Base-by-base conservation (phyloP, 2,113 vertebrate species). In the Anhinga anhinga region DNA sequence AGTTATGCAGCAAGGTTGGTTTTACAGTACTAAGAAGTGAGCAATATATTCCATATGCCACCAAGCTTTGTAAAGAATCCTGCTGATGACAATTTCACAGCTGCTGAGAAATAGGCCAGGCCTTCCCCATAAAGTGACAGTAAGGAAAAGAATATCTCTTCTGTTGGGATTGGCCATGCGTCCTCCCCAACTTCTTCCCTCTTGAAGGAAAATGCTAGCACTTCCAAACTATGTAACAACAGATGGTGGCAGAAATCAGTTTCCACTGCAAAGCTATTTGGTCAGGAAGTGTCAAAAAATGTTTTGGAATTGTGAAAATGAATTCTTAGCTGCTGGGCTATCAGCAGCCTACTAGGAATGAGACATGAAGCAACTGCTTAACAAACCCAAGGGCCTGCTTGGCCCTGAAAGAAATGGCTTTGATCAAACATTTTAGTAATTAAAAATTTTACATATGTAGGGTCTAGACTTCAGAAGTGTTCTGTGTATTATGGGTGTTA, bases 21-120 rank as follows among this genome's bases (percentile, higher is more conserved):
- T 89, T 83, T 86, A 38, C 84, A 77, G 86, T 93, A 93, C 72
- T 97, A 87, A 96, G 96, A 98, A 97, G 90, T 92, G 92, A 98
- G 92, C 92, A 96, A 63, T 96, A 88, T 97, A 93, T 94, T 97
- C 91, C 94, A 90, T 95, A 93, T 95, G 93, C 92, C 89, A 96
- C 95, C 86, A 86, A 94, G 95, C 96, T 97, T 97, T 96, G 97
- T 97, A 94, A 97, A 92, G 97, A 97, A 97, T 92, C 84, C 79
- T 94, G 88, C 10, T 89, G 96, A 96, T 94, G 93, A 93, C 94
- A 97, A 44, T 96, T 91, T 95, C 96, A 83, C 93, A 97, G 97
- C 97, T 98, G 96, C 91, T n/a, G 70, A 96, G 95, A 97, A 94
- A 70, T 78, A 34, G 85, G 91, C 94, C 88, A 81, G 89, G 85